phyloP scores from a whole-genome alignment of 2,797 vertebrate species.

The Myotis planiceps region DNA sequence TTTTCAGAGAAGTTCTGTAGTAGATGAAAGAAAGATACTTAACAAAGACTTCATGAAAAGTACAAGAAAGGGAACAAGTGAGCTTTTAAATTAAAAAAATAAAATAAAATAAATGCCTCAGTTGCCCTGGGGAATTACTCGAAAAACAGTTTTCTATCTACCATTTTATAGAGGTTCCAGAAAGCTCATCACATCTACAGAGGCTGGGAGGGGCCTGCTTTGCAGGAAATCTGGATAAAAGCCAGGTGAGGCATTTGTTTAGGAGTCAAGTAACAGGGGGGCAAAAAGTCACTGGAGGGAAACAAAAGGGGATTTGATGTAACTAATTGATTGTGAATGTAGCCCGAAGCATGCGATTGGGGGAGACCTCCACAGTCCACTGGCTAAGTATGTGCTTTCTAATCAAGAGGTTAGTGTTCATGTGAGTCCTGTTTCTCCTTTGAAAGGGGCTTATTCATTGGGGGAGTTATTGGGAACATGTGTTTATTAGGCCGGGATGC shows the following conservation, averaged over 20 bases:
- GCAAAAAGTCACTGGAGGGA: slow-evolving; percentile 66
- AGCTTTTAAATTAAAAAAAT: neutral
- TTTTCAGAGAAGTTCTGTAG: neutral
- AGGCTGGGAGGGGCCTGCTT: neutral
- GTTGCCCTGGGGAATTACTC: neutral
- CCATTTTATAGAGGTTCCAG: neutral
- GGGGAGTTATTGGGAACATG: slow-evolving; percentile 83
- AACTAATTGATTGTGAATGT: slow-evolving; percentile 79
- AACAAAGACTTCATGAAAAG: neutral
- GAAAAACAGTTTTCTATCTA: neutral
- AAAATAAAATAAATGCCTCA: neutral
- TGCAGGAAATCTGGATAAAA: slow-evolving; percentile 55
- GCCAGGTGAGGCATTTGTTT: slow-evolving; percentile 64
- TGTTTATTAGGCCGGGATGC: slow-evolving; percentile 78
- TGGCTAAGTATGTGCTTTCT: slow-evolving; percentile 76
- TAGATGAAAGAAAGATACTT: neutral
- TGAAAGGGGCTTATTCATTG: slow-evolving; percentile 79
- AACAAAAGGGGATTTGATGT: slow-evolving; percentile 78
- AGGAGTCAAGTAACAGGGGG: slow-evolving; percentile 70
- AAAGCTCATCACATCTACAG: neutral
- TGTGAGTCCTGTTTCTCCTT: slow-evolving; percentile 73
- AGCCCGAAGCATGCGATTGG: slow-evolving; percentile 47
- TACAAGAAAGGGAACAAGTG: neutral
- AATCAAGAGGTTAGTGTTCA: slow-evolving; percentile 81
- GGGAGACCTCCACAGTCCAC: slow-evolving; percentile 69